A percentile compares a stretch with the other conserved stretches of the same genome.
Conservation (phyloP, 2,888 invertebrate genomes). For the Yponomeuta evonymella region DNA sequence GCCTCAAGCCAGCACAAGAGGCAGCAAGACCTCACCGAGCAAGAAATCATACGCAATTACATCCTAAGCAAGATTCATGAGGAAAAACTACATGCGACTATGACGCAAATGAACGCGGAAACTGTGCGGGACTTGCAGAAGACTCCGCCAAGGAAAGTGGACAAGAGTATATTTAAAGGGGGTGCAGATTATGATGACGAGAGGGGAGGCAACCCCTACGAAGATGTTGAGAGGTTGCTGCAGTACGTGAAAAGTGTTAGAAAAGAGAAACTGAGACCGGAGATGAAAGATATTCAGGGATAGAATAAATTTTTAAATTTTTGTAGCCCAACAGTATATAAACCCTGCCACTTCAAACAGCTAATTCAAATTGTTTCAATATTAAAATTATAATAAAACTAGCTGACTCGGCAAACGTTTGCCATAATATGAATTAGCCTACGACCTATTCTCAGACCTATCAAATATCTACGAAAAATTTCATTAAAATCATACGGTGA, state of each 20-base stretch:
- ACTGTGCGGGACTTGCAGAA: background rate
- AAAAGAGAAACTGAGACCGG: background rate
- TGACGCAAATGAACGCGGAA: background rate
- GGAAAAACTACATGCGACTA: background rate
- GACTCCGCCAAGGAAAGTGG: background rate
- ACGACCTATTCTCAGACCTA: no score
- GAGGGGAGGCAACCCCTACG: background rate
- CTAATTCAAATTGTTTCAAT: no score
- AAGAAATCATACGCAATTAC: background rate
- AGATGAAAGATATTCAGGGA: background rate
- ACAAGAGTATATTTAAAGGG: background rate
- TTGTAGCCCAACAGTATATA: no score
- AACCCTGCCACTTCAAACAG: no score
- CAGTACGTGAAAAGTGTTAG: background rate
- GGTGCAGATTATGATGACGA: background rate
- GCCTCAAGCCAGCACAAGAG: background rate
- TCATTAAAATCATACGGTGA: no score
- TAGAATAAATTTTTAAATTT: background rate
- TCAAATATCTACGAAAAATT: no score
- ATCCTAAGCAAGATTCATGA: background rate
- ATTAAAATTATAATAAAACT: no score
- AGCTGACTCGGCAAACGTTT: no score
- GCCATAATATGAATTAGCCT: no score
- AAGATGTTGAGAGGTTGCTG: background rate
- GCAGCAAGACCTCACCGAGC: background rate